Evolutionary conservation across 1,140 invertebrate species (phyloP), one percentile per base, ranked within the genome.

Genomic region (Psix sp.): DNA sequence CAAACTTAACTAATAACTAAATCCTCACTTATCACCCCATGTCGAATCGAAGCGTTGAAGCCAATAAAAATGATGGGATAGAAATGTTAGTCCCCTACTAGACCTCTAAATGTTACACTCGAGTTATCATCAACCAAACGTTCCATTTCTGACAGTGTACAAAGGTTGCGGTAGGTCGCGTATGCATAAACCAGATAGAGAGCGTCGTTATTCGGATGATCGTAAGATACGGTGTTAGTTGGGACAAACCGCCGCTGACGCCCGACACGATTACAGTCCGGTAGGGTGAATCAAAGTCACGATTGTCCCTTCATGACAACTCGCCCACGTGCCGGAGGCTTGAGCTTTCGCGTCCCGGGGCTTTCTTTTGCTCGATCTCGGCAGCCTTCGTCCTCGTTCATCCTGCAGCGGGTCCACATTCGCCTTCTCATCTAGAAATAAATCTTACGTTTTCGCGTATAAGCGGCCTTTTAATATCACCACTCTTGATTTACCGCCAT

Each of bases 381-480:
- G 11, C 5, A 40, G 11, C 3, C 6, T 35, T 48, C 39, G 31
- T 70, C 51, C 57, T 68, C 63, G 46, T 59, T 46, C 26, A 45
- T 52, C 45, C 45, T 49, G 26, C 17, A 11, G 29, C 42, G 35
- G 26, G 42, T 26, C 31, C 26, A 17, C 35, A 40, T 33, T 43
- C 56, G 66, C 71, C 57, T 72, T 72, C 67, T 72, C 70, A 31
- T 18, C 36, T 31, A 74, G 76, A 83, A 80, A 84, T 85, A 84
- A 85, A 85, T 84, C 82, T 83, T 84, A 77, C 74, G 76, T 85
- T 84, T 84, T 85, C 83, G 79, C 79, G 80, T 85, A 85, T 84
- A 85, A 82, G 82, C 81, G 83, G 82, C 78, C 82, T 85, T 84
- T 85, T 85, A 85, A 85, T 85, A 85, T 83, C 83, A 84, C 80